Percentiles rank a stretch among this genome's conserved stretches.
Evolutionary conservation across 2,113 vertebrate species (phyloP).

Genomic region (Gallinago undulata): DNA sequence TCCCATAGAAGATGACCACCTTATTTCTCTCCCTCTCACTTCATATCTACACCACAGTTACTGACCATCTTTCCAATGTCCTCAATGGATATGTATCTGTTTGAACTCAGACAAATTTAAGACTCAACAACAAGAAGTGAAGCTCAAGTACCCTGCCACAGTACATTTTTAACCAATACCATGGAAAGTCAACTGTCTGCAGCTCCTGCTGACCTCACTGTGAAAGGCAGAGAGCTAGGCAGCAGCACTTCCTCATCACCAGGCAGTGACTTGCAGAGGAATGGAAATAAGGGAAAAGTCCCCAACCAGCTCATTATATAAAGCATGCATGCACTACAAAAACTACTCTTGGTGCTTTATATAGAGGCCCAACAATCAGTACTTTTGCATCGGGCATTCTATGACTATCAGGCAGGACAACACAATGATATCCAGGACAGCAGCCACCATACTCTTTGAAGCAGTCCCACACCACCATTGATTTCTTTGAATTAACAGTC

Average conservation of each 20-base stretch:
- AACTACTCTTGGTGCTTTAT: neutral
- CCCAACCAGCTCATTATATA: neutral
- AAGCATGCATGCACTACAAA: neutral
- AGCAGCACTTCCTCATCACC: neutral
- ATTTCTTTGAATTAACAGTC: neutral
- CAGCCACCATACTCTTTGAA: neutral
- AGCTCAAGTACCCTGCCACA: neutral
- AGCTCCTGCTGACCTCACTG: neutral
- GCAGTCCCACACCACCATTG: neutral
- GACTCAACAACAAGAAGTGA: neutral
- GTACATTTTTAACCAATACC: neutral
- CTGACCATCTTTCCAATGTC: neutral
- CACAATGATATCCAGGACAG: neutral
- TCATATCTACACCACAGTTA: neutral
- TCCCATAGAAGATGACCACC: neutral
- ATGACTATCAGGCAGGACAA: neutral
- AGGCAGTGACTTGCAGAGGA: neutral
- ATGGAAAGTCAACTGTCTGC: neutral
- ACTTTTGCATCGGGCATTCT: neutral
- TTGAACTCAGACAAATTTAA: neutral
- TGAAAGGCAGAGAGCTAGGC: neutral
- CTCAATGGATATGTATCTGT: accelerated
- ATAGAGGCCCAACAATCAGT: neutral
- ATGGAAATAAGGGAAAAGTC: neutral
- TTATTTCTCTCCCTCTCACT: neutral